These are phyloP conservation scores for Halictus ligatus DNA, from an alignment of 2,888 invertebrate species.

Conservation along the genomic window DNA sequence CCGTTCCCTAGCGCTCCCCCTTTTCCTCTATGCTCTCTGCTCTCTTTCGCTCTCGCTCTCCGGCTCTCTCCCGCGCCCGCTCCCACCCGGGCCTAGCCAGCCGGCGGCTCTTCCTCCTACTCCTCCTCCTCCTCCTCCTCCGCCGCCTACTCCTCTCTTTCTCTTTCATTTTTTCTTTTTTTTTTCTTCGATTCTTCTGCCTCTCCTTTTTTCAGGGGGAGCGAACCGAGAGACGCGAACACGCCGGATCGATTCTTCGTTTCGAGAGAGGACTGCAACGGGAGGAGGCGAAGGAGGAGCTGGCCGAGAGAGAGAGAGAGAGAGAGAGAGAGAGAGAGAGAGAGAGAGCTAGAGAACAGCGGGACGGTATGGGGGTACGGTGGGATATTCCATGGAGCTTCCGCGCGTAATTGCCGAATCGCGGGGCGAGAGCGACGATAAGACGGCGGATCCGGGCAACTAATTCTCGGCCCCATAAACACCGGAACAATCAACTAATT, in stretches of 20 bases:
- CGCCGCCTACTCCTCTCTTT: slow-evolving; percentile 41
- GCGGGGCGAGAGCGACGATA: slow-evolving; percentile 32
- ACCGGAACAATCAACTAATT: slow-evolving; percentile 40
- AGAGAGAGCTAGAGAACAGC: background rate
- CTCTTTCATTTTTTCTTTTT: slow-evolving; percentile 50
- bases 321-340: background rate
- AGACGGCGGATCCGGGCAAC: slow-evolving; percentile 14
- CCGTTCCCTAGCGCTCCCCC: slow-evolving; percentile 6
- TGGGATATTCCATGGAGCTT: slow-evolving; percentile 33
- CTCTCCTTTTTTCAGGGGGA: slow-evolving; percentile 65
- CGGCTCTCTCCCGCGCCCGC: background rate
- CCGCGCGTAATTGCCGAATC: slow-evolving; percentile 63
- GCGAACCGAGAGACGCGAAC: slow-evolving; percentile 61
- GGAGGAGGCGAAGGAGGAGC: slow-evolving; percentile 3
- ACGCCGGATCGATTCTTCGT: slow-evolving; percentile 72
- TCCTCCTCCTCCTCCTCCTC: slow-evolving; percentile 33
- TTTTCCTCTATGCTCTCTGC: slow-evolving; percentile 16
- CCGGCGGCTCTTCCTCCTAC: slow-evolving; percentile 45
- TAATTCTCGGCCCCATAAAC: slow-evolving; percentile 15
- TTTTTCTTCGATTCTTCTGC: slow-evolving; percentile 67
- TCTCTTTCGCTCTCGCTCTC: slow-evolving; percentile 7
- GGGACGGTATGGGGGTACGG: slow-evolving; percentile 14
- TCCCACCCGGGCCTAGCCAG: slow-evolving; percentile 16
- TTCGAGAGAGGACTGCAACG: slow-evolving; percentile 69
- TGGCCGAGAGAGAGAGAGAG: background rate